Evolutionary conservation across 2,113 vertebrate genomes (phyloP).

Genomic region (Phylloscopus trochiloides): DNA sequence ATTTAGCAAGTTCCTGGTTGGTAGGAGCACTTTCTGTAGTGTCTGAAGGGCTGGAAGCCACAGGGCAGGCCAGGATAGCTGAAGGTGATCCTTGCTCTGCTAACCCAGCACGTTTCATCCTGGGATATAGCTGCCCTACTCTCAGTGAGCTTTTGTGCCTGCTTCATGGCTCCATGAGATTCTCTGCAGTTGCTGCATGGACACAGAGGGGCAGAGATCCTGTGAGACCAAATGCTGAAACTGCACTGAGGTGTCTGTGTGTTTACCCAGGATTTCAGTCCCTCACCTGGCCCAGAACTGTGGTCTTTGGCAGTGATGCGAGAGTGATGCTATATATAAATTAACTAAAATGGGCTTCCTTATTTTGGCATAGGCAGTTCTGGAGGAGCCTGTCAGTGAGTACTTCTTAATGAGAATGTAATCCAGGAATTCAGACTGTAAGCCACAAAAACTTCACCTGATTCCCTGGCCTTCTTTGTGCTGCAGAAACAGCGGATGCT

Average conservation of each 20-base stretch:
- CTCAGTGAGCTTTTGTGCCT: background rate
- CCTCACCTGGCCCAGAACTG: background rate
- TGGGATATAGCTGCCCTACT: background rate
- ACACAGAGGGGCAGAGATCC: background rate
- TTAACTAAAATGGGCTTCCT: background rate
- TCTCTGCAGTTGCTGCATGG: background rate
- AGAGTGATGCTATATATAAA: background rate
- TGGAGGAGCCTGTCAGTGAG: background rate
- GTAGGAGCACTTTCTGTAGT: background rate
- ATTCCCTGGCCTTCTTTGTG: background rate
- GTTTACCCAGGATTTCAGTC: background rate
- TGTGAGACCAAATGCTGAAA: fast-evolving
- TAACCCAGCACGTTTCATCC: background rate
- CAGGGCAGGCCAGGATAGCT: background rate
- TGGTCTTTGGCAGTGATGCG: background rate
- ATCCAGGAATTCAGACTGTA: background rate
- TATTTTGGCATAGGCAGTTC: background rate
- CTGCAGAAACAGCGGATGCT: background rate
- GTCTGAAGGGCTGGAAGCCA: background rate
- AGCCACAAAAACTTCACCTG: background rate
- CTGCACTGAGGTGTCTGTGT: background rate
- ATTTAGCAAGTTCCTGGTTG: background rate
- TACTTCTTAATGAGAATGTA: background rate
- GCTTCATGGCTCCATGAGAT: background rate
- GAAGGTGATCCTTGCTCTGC: background rate